Conservation (phyloP, 2,113 vertebrate genomes). For the Hippocampus comes region DNA sequence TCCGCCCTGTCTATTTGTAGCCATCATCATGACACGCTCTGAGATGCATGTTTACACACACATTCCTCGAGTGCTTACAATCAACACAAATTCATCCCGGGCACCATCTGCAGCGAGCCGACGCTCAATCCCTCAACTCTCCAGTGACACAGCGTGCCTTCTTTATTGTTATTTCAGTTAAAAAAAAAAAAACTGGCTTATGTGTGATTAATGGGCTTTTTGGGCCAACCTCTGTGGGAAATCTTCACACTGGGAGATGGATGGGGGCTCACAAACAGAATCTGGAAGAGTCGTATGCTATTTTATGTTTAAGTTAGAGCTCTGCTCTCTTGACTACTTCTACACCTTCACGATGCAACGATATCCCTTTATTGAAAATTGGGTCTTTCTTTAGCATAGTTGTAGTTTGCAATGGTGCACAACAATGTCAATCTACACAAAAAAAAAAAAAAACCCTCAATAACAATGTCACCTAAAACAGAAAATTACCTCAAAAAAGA, state of each 20-base stretch:
- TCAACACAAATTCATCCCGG: slow-evolving; percentile 20
- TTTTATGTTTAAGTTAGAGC: neutral
- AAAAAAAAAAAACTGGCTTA: neutral
- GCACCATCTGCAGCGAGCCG: slow-evolving; percentile 12
- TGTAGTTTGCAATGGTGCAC: neutral
- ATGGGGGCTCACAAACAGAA: neutral
- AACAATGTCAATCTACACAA: neutral
- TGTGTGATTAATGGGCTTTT: neutral
- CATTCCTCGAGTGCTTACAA: slow-evolving; percentile 34
- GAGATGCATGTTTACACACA: slow-evolving; percentile 45
- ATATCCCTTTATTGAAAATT: neutral
- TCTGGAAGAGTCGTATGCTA: neutral
- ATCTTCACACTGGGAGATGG: neutral
- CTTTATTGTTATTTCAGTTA: slow-evolving; percentile 3
- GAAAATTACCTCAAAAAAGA: neutral
- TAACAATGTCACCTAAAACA: neutral
- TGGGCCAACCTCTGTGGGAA: neutral
- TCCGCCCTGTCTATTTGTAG: slow-evolving; percentile 22
- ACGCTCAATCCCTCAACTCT: slow-evolving; percentile 12
- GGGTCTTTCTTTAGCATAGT: neutral
- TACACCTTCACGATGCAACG: neutral
- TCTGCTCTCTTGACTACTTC: neutral
- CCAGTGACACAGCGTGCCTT: slow-evolving; percentile 5
- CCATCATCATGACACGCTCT: slow-evolving; percentile 29
- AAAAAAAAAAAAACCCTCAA: neutral